These are phyloP conservation scores for Drosophila sechellia DNA, from an alignment of 1,140 invertebrate genomes.

Conservation along the genomic window DNA sequence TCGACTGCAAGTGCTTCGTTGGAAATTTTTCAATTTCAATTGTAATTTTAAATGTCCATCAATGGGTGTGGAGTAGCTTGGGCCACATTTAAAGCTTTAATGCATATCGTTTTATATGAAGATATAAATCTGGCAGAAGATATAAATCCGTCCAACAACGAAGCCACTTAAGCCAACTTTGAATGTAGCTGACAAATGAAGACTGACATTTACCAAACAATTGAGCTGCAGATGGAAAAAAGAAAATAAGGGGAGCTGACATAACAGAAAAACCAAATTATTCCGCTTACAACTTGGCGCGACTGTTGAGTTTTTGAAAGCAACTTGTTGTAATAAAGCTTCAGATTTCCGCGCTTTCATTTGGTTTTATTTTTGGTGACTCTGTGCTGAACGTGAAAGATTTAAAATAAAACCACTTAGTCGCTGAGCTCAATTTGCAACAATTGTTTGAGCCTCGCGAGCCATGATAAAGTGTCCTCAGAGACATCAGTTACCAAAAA, in stretches of 20 bases:
- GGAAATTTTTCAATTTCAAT: constrained; percentile 70
- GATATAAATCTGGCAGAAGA: background rate
- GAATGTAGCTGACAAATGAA: constrained; percentile 79
- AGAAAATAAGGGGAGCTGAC: constrained; percentile 24
- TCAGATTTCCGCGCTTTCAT: constrained; percentile 24
- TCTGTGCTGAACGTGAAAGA: constrained; percentile 68
- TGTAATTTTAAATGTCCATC: constrained; percentile 80
- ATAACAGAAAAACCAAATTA: constrained; percentile 67
- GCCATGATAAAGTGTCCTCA: constrained; percentile 64
- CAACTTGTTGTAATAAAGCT: constrained; percentile 78
- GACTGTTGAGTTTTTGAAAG: constrained; percentile 80
- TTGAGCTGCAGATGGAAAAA: constrained; percentile 29
- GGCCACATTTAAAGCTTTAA: constrained; percentile 46
- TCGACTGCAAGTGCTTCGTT: constrained; percentile 21
- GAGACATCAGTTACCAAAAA: constrained; percentile 27
- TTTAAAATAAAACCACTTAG: constrained; percentile 84
- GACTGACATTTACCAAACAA: constrained; percentile 84
- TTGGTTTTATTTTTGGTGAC: background rate
- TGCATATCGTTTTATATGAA: background rate
- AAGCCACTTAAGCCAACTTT: constrained; percentile 76
- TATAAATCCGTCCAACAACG: constrained; percentile 45
- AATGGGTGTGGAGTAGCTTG: constrained; percentile 30
- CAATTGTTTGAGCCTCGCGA: constrained; percentile 69
- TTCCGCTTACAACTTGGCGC: constrained; percentile 69
- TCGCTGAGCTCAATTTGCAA: constrained; percentile 61